Percentiles rank a stretch among this genome's conserved stretches.
phyloP scores from a whole-genome alignment of 2,113 vertebrate genomes.

The Zapornia atra region DNA sequence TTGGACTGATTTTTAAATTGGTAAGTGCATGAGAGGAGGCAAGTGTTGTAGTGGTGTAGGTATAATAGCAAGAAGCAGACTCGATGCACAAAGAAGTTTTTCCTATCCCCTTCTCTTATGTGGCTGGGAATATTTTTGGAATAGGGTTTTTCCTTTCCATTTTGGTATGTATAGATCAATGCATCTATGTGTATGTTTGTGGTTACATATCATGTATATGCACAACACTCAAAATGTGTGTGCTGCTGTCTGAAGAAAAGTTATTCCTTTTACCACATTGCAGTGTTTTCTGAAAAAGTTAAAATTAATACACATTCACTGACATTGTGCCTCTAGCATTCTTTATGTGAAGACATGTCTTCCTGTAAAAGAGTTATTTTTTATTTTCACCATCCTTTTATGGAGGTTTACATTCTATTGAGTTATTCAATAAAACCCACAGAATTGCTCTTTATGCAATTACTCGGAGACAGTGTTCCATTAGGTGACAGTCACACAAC shows the following conservation, averaged over 20 bases:
- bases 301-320: not conserved
- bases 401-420: slow-evolving; percentile 26
- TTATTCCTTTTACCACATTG: not conserved
- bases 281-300: not conserved
- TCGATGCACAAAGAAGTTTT: not conserved
- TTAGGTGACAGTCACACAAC: slow-evolving; percentile 46
- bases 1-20: not conserved
- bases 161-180: not conserved
- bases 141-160: not conserved
- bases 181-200: no score
- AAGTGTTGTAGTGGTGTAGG: not conserved
- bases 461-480: slow-evolving; percentile 31
- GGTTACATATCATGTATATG: not conserved
- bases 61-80: not conserved
- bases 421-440: slow-evolving; percentile 52
- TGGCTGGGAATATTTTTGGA: not conserved
- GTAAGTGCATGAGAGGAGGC: not conserved
- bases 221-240: not conserved
- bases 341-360: not conserved
- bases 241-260: not conserved
- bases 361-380: slow-evolving; percentile 25
- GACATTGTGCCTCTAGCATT: not conserved
- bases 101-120: accelerated
- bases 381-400: not conserved
- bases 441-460: slow-evolving; percentile 41